phyloP scores from a whole-genome alignment of 1,140 invertebrate genomes.

The Drosophila gunungcola region DNA sequence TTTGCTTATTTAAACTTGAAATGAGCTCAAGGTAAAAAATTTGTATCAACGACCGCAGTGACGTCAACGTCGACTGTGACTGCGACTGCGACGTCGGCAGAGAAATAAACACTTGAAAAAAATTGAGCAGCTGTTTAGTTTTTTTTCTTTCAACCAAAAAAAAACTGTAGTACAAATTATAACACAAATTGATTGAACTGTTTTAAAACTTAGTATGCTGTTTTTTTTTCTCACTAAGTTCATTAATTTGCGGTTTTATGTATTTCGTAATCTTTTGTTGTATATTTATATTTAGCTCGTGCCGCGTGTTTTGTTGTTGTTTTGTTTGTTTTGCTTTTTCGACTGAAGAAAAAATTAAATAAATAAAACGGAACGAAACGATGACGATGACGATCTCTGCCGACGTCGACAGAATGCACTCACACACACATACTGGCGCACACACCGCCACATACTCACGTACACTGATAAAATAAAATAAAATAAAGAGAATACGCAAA shows the following conservation, averaged over 20 bases:
- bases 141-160: neutral
- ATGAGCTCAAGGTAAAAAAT: conserved; percentile 77
- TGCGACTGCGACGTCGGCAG: conserved; percentile 14
- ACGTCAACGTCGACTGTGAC: conserved; percentile 10
- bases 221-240: conserved; percentile 7
- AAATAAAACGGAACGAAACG: conserved; percentile 1
- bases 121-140: neutral
- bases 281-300: conserved; percentile 17
- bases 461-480: conserved; percentile 3
- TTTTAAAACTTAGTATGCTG: neutral
- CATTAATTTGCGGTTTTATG: neutral
- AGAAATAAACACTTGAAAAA: conserved; percentile 13
- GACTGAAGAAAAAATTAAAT: conserved; percentile 45
- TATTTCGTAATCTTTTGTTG: conserved; percentile 3
- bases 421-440: conserved; percentile 15
- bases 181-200: neutral
- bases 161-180: neutral
- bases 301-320: conserved; percentile 50
- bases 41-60: conserved; percentile 66
- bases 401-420: conserved; percentile 26
- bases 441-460: neutral
- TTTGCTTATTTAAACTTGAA: conserved; percentile 73
- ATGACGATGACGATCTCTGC: conserved; percentile 10
- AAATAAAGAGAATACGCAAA: conserved; percentile 18
- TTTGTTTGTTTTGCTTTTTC: conserved; percentile 61